Conservation (phyloP, 2,113 vertebrate species). For the Sialia sialis region DNA sequence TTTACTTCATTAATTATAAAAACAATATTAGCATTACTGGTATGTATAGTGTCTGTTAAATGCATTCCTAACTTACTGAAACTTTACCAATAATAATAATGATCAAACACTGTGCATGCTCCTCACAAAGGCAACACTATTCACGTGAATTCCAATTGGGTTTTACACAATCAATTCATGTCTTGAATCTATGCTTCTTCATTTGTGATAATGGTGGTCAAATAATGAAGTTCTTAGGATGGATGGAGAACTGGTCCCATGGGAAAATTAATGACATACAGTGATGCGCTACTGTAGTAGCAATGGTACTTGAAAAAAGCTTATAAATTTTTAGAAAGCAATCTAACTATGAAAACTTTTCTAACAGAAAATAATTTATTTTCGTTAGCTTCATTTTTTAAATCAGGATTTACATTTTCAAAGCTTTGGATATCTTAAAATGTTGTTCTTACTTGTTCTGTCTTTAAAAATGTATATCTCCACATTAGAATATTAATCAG, state of each 20-base stretch:
- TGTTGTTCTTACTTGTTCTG: not conserved
- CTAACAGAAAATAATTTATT: not conserved
- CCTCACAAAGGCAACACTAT: not conserved
- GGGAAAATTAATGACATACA: not conserved
- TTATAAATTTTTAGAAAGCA: not conserved
- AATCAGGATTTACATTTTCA: not conserved
- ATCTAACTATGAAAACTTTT: not conserved
- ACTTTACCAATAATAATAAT: not conserved
- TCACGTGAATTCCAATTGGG: rapidly evolving
- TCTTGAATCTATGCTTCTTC: not conserved
- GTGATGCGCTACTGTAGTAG: not conserved
- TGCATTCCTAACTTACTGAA: not conserved
- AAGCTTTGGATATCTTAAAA: not conserved
- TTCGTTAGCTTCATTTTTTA: not conserved
- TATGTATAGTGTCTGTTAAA: not conserved
- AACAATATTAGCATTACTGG: not conserved
- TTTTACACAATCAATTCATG: not conserved
- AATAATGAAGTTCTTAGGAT: not conserved
- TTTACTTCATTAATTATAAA: not conserved
- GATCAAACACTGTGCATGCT: not conserved
- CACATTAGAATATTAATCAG: not conserved
- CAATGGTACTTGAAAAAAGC: not conserved
- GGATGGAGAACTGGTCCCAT: not conserved
- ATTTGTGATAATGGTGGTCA: not conserved
- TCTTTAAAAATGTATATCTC: not conserved